Base-by-base conservation (phyloP, 2,797 vertebrate species). In the Oreortyx pictus region DNA sequence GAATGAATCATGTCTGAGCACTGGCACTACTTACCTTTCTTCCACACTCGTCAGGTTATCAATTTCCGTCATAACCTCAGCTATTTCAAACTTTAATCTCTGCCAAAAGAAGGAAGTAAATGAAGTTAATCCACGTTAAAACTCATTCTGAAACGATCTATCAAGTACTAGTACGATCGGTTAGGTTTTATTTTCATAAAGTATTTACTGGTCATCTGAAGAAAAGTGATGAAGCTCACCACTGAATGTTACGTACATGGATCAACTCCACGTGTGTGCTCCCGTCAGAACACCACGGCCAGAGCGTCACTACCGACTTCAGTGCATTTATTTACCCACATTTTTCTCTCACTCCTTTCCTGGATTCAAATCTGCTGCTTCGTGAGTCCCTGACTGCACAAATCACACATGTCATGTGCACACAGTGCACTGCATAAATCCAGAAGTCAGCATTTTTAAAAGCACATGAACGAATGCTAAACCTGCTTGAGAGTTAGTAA, bases 51-150 rank as follows among this genome's bases (percentile, higher is more conserved):
- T 99, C 92, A 99, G 97, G 92, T 98, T 99, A 97, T 99, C 99
- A 27, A 99, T 99, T 97, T 99, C 99, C 1, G 98, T 99, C 99
- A 99, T 99, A 91, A 99, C 99, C 91, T 99, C 99, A 1, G 99
- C 98, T 64, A 99, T 99, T 97, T 99, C 99, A 95, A 98, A 99
- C 96, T 99, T 99, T 97, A 99, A 97, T 95, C 99, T 98, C 99
- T 99, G 98, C 47, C 78, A 94, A 90, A 94, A 97, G 72, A 95
- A 60, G 46, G 46, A 86, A 88, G 2, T 29, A 80, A 57, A 93
- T 10, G 7, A 64, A 11, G 52, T 94, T 66, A 82, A 66, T 12
- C 22, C 37, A 57, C 20, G 57, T 33, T 23, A 61, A 67, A 59
- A 33, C 14, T 75, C 6, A 14, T 75, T 59, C 14, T 35, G 11